Evolutionary conservation across 2,888 invertebrate species (phyloP).

Genomic region (Acleris emargana): DNA sequence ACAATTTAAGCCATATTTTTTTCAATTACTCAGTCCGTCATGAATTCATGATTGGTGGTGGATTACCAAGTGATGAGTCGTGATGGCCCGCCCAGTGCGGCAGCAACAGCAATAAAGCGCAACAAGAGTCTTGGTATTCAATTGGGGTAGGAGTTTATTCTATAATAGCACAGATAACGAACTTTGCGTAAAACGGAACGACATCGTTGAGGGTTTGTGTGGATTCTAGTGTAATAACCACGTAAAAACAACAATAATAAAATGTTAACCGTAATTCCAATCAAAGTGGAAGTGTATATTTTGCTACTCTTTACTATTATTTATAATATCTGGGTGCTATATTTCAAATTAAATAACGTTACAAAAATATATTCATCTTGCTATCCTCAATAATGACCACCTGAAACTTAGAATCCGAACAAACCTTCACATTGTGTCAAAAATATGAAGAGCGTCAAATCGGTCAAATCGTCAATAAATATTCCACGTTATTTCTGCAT

Average conservation of each 20-base stretch:
- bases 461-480: conserved; percentile 71
- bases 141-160: conserved; percentile 1
- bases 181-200: conserved; percentile 9
- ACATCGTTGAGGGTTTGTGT: background rate
- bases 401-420: conserved; percentile 20
- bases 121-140: conserved; percentile 7
- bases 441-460: conserved; percentile 64
- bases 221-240: conserved; percentile 1
- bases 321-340: background rate
- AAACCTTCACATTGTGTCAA: conserved; percentile 39
- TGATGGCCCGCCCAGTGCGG: too few relatives aligned
- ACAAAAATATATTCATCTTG: background rate
- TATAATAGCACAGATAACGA: background rate
- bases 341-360: background rate
- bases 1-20: too few relatives aligned
- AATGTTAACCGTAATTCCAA: background rate
- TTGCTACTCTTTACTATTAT: background rate
- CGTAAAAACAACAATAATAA: background rate
- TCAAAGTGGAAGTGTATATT: background rate
- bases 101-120: too few relatives aligned
- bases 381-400: background rate
- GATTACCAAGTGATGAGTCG: too few relatives aligned
- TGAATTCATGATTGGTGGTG: too few relatives aligned
- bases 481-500: conserved; percentile 65
- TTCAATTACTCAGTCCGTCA: too few relatives aligned